Evolutionary conservation across 2,888 invertebrate genomes (phyloP), one percentile per base, ranked within the genome.

Genomic region (Hybos culiciformis): DNA sequence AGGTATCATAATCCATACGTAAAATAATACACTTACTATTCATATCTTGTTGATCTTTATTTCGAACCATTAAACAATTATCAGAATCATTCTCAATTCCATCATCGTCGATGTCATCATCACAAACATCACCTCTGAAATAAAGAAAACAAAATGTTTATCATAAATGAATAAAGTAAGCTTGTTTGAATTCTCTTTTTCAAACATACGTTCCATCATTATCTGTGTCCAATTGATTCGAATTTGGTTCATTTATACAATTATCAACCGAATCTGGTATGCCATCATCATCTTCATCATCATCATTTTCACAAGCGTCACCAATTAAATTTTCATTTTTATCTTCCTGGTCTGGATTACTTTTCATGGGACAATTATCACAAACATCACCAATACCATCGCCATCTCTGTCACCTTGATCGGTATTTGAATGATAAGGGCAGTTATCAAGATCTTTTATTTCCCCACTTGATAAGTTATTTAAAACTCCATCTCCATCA

Each of bases 1-100:
- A 26, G 12, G 12, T 26, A 26, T 49, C 74, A 23, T 23, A 23
- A 73, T 0, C 80, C 80, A 12, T 81, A 68, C 0, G 77, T 77
- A 56, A 92, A 92, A 60, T 92, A 92, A 59, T 92, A 92, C 84
- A 85, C 23, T 91, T 73, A 5, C 92, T 87, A 62, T 92, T 84
- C 33, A 59, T 56, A 43, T 91, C 90, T 12, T 73, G 70, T 60
- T 96, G 96, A 51, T 82, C 78, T 0, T 78, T 72, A 66, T 92
- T 92, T 31, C 75, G 69, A 15, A 70, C 69, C 21, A 70, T 70
- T 0, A 80, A 79, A 55, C 88, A 88, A 62, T 87, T 88, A 62
- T 88, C 88, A 15, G 67, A 59, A 45, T 74, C 72, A 59, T 87
- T 87, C 0, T 66, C 61, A 39, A 86, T 71, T 58, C 85, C 80